A percentile compares a stretch with the other conserved stretches of the same genome.
These are phyloP conservation scores for Aphelinus atriplicis DNA, from an alignment of 1,140 invertebrate genomes.

Conservation along the genomic window DNA sequence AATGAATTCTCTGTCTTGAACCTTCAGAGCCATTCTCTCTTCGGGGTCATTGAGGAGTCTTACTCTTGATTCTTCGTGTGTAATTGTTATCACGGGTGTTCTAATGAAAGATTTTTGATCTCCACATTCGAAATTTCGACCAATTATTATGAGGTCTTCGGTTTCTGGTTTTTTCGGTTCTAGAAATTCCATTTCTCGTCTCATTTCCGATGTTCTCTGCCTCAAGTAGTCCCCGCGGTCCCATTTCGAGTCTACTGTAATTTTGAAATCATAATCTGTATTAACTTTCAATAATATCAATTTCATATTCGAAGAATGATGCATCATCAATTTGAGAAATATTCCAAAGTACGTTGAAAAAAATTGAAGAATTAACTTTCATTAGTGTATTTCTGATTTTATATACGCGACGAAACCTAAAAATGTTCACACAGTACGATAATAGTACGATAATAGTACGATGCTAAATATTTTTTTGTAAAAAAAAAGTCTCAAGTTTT, in stretches of 20 bases:
- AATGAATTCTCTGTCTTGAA: constrained; percentile 46
- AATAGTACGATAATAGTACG: too few relatives aligned
- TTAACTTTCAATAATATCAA: constrained; percentile 37
- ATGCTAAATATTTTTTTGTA: too few relatives aligned
- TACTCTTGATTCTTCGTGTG: neutral
- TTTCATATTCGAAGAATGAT: constrained; percentile 1
- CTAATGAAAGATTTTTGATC: neutral
- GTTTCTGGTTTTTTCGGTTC: constrained; percentile 39
- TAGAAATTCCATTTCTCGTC: constrained; percentile 36
- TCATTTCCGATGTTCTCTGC: constrained; percentile 36
- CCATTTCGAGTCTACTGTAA: constrained; percentile 33
- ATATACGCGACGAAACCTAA: too few relatives aligned
- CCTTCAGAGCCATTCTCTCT: constrained; percentile 37
- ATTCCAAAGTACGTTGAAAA: too few relatives aligned
- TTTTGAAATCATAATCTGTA: constrained; percentile 23
- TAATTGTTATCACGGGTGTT: constrained; percentile 41
- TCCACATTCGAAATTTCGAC: constrained; percentile 4
- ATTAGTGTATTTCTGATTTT: too few relatives aligned
- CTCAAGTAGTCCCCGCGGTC: constrained; percentile 41
- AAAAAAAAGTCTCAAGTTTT: too few relatives aligned
- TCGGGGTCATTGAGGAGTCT: neutral
- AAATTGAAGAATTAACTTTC: too few relatives aligned
- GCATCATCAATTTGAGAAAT: too few relatives aligned
- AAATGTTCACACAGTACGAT: too few relatives aligned
- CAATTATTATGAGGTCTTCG: constrained; percentile 36